A percentile compares a stretch with the other conserved stretches of the same genome.
These are phyloP conservation scores for Zaprionus tsacasi DNA, from an alignment of 1,140 invertebrate genomes.

Conservation along the genomic window DNA sequence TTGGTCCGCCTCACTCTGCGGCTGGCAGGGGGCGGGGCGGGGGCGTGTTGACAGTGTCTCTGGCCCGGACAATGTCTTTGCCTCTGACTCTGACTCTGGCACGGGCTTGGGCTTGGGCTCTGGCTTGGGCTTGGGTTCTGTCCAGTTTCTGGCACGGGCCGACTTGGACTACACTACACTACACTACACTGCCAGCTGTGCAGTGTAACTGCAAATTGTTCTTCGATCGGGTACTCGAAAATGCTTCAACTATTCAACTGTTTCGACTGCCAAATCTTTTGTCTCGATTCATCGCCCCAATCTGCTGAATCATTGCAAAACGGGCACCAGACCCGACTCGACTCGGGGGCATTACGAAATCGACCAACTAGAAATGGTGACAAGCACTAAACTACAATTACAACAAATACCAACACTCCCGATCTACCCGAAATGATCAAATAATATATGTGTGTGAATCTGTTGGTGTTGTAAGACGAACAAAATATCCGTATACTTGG, in stretches of 20 bases:
- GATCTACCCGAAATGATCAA: background rate
- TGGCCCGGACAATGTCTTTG: conserved; percentile 4
- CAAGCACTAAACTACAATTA: conserved; percentile 27
- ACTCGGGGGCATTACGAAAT: conserved; percentile 24
- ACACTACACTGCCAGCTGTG: background rate
- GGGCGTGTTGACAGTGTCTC: background rate
- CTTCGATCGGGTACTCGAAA: background rate
- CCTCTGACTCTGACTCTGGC: conserved; percentile 7
- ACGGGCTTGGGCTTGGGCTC: background rate
- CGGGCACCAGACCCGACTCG: background rate
- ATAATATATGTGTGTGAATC: conserved; percentile 2
- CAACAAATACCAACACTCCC: background rate
- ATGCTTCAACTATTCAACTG: background rate
- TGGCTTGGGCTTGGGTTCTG: background rate
- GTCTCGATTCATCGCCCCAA: conserved; percentile 2
- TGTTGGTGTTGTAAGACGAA: conserved; percentile 12
- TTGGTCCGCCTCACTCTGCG: conserved; percentile 41
- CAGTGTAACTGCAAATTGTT: conserved; percentile 13
- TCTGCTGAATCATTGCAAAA: conserved; percentile 25
- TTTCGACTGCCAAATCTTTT: conserved; percentile 24
- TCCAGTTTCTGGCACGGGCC: background rate
- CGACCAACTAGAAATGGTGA: conserved; percentile 35
- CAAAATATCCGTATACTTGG: background rate
- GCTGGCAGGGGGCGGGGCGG: background rate
- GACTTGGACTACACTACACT: background rate